These are phyloP conservation scores for Caiman crocodilus DNA, from an alignment of 2,797 vertebrate genomes.

Conservation along the genomic window DNA sequence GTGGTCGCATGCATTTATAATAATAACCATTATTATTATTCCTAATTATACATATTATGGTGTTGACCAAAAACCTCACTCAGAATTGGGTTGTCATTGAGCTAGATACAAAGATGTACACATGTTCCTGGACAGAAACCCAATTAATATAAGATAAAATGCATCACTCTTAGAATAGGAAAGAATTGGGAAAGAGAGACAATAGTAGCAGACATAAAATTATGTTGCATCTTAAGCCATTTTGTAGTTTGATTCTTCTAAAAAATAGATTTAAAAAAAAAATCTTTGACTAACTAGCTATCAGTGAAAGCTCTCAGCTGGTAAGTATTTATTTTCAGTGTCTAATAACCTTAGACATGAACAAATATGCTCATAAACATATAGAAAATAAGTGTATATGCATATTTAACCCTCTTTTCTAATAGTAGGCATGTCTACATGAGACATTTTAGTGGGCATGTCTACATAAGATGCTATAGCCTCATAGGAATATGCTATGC, in stretches of 20 bases:
- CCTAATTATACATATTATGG: neutral
- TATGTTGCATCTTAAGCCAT: neutral
- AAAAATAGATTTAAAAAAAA: neutral
- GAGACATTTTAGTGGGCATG: neutral
- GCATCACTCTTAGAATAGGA: rapidly evolving
- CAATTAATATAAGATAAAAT: neutral
- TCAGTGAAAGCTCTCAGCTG: neutral
- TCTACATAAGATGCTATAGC: too few relatives aligned
- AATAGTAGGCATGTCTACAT: neutral
- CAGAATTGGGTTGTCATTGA: neutral
- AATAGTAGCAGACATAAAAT: neutral
- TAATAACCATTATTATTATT: neutral
- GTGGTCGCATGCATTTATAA: neutral
- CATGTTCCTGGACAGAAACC: neutral
- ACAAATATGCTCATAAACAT: neutral
- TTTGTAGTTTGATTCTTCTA: neutral
- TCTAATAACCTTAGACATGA: neutral
- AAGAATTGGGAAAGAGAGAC: neutral
- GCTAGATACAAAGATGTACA: neutral
- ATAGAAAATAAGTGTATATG: neutral
- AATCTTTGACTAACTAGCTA: neutral
- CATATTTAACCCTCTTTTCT: neutral
- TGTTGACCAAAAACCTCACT: neutral
- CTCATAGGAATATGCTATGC: too few relatives aligned
- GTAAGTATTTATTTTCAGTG: neutral